Evolutionary conservation across 2,113 vertebrate species (phyloP), one percentile per base, ranked within the genome.

Genomic region (Hemicordylus capensis): DNA sequence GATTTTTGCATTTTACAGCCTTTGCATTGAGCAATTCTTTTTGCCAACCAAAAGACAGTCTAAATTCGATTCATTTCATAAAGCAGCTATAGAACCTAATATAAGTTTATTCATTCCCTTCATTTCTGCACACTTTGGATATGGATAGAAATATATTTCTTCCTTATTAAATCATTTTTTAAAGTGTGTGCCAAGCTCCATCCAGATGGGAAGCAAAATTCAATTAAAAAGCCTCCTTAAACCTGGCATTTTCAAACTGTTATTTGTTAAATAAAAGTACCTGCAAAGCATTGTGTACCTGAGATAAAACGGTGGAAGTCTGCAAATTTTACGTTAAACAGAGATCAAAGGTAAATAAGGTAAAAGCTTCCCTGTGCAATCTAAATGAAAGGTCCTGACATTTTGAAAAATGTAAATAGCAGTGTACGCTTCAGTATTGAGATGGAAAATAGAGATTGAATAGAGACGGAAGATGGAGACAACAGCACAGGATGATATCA

Each of bases 221-320:
- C 54, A 61, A 28, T 72, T 72, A 61, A 59, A 69, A 70, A 78
- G 34, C n/a, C 17, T 14, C 61, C 22, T 78, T 46, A 85, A 61
- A 79, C 67, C 66, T 85, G 66, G 54, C 51, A 79, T 85, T 79
- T 85, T 85, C 42, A 78, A 61, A 85, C 31, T 26, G 31, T 58
- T 85, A 70, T 78, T 85, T 85, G 51, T 70, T 85, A 77, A 85
- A 85, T 77, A 46, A 85, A 85, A 78, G 83, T 63, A 78, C 74
- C 28, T 39, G 64, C 66, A 78, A 46, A 85, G 64, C 39, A 59
- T 72, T 61, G 69, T 72, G 66, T 79, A 72, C 48, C 76, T 37
- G 22, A 48, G 64, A 85, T 39, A 85, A 79, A 85, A 76, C 64
- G 48, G 54, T 79, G 69, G 24, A 58, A 78, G 42, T 85, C 66